phyloP scores from a whole-genome alignment of 2,888 invertebrate species.

The Lycocerus yunnanus region DNA sequence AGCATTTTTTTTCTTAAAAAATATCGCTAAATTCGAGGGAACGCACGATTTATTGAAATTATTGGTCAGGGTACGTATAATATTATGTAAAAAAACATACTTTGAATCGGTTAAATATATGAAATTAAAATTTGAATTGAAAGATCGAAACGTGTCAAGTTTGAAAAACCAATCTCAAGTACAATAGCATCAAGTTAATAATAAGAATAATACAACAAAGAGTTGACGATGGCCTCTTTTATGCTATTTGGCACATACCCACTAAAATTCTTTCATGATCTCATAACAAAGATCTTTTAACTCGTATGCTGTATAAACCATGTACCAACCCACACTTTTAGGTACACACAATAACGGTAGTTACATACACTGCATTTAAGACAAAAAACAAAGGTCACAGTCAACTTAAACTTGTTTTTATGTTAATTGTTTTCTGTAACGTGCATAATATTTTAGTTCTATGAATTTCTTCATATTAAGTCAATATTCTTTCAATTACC shows the following conservation, averaged over 20 bases:
- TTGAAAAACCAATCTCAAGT: neutral
- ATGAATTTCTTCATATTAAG: neutral
- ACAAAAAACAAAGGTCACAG: conserved; percentile 1
- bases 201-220: neutral
- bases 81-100: neutral
- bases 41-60: no score
- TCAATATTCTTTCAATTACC: neutral
- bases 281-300: conserved; percentile 4
- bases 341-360: neutral
- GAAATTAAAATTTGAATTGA: neutral
- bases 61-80: neutral
- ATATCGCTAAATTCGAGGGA: no score
- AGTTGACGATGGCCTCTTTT: conserved; percentile 1
- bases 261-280: conserved; percentile 3
- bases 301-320: neutral
- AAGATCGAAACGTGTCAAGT: neutral
- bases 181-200: neutral
- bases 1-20: no score
- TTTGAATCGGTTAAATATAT: neutral
- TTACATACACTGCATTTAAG: conserved; percentile 4
- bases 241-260: conserved; percentile 1
- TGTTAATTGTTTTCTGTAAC: neutral
- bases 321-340: neutral
- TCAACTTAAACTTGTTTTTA: neutral
- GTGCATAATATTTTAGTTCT: neutral